A percentile compares a stretch with the other conserved stretches of the same genome.
These are phyloP conservation scores for Sturnus vulgaris DNA, from an alignment of 2,113 vertebrate species.

Conservation along the genomic window DNA sequence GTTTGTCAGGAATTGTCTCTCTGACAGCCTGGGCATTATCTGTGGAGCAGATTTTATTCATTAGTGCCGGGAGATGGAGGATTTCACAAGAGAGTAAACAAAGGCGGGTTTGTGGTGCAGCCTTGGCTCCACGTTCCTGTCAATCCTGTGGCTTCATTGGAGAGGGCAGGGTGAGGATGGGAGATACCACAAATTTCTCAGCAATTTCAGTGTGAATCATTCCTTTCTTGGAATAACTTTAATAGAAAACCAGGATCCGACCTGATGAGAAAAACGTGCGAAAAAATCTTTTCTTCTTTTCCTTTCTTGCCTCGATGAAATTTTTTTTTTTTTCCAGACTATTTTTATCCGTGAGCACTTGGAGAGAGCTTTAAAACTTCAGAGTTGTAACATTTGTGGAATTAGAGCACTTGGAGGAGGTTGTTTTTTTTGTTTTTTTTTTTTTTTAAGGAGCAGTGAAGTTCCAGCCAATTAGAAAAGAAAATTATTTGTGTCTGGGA, in stretches of 20 bases:
- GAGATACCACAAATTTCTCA: constrained; percentile 14
- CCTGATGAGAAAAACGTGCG: constrained; percentile 48
- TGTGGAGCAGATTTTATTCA: constrained; percentile 53
- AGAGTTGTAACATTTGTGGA: background rate
- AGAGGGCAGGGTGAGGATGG: background rate
- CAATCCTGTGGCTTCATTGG: constrained; percentile 8
- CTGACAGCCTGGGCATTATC: background rate
- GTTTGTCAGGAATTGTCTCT: background rate
- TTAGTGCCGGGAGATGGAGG: constrained; percentile 38
- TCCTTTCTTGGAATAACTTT: constrained; percentile 21
- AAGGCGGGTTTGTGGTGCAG: constrained; percentile 9
- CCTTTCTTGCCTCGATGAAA: background rate
- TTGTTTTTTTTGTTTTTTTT: background rate
- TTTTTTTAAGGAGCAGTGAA: background rate
- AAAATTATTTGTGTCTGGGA: constrained; percentile 25
- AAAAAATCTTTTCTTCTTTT: background rate
- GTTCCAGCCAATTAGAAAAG: constrained; percentile 21
- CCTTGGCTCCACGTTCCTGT: constrained; percentile 1
- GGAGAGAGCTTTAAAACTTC: background rate
- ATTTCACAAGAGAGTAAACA: constrained; percentile 58
- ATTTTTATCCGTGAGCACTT: background rate
- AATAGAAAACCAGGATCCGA: background rate
- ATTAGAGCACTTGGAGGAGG: background rate
- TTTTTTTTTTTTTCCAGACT: background rate
- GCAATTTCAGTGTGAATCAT: background rate